Percentiles rank a stretch among this genome's conserved stretches.
phyloP scores from a whole-genome alignment of 2,888 invertebrate species.

The Fragum whitleyi region DNA sequence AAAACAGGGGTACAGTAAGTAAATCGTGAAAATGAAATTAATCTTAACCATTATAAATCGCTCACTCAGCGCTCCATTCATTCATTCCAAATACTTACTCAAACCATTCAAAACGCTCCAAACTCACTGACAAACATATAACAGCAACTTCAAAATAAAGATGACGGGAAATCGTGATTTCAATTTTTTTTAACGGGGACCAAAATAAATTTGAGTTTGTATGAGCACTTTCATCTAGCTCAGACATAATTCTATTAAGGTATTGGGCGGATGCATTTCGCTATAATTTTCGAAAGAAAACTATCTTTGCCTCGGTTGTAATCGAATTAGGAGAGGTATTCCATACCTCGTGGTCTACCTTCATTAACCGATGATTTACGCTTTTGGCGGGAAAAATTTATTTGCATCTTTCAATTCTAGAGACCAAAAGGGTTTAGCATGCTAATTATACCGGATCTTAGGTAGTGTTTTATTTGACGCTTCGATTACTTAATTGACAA shows the following conservation, averaged over 20 bases:
- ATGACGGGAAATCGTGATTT: too few species aligned
- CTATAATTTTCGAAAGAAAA: slow-evolving; percentile 25
- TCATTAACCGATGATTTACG: slow-evolving; percentile 29
- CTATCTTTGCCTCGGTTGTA: slow-evolving; percentile 30
- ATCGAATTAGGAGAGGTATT: slow-evolving; percentile 6
- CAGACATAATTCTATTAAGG: slow-evolving; percentile 12
- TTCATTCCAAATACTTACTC: too few species aligned
- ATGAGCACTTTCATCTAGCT: slow-evolving; percentile 33
- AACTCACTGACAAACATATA: too few species aligned
- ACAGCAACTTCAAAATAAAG: too few species aligned
- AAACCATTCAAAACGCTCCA: too few species aligned
- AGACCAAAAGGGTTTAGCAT: slow-evolving; percentile 41
- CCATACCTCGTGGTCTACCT: slow-evolving; percentile 32
- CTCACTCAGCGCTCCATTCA: too few species aligned
- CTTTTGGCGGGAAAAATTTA: slow-evolving; percentile 5
- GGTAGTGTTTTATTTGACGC: slow-evolving; percentile 1
- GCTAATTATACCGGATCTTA: slow-evolving; percentile 27
- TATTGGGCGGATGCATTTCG: neutral
- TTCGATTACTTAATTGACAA: neutral
- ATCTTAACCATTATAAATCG: too few species aligned
- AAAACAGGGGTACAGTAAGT: too few species aligned
- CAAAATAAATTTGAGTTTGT: slow-evolving; percentile 27
- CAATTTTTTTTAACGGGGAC: slow-evolving; percentile 17
- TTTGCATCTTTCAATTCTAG: slow-evolving; percentile 35
- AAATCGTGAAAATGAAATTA: too few species aligned